Percentiles rank a stretch among this genome's conserved stretches.
phyloP scores from a whole-genome alignment of 2,888 invertebrate species.

The Merodon equestris region DNA sequence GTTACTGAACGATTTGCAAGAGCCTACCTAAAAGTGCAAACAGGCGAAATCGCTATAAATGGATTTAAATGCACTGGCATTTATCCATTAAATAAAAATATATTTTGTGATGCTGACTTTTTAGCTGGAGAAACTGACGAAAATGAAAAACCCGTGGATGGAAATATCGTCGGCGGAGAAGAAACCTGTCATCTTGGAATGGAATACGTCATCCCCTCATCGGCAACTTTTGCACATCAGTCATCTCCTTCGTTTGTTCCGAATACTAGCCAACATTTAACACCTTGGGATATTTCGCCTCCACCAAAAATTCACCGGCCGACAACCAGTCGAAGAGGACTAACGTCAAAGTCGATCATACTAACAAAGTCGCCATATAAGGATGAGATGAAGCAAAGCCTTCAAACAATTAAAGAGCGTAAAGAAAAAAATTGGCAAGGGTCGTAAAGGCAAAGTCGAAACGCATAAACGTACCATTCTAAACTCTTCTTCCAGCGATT shows the following conservation, averaged over 20 bases:
- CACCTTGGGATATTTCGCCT: conserved; percentile 50
- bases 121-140: conserved; percentile 8
- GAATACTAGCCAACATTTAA: conserved; percentile 30
- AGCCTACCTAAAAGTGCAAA: no score
- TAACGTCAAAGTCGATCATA: conserved; percentile 25
- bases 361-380: conserved; percentile 49
- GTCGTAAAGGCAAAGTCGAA: conserved; percentile 17
- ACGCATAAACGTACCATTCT: conserved; percentile 17
- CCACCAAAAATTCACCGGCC: conserved; percentile 37
- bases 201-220: conserved; percentile 13
- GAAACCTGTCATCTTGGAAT: conserved; percentile 8
- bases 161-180: conserved; percentile 19
- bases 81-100: conserved; percentile 5
- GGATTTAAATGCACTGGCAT: conserved; percentile 4
- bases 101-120: not conserved
- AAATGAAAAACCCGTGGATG: conserved; percentile 19
- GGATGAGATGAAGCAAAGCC: conserved; percentile 37
- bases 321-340: conserved; percentile 34
- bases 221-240: conserved; percentile 8
- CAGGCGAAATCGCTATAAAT: conserved; percentile 6
- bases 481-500: conserved; percentile 27
- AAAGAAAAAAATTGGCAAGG: conserved; percentile 17
- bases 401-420: conserved; percentile 22
- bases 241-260: conserved; percentile 23
- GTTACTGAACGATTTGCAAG: conserved; percentile 19